A percentile compares a stretch with the other conserved stretches of the same genome.
These are phyloP conservation scores for Abrostola tripartita DNA, from an alignment of 2,888 invertebrate species.

Conservation along the genomic window DNA sequence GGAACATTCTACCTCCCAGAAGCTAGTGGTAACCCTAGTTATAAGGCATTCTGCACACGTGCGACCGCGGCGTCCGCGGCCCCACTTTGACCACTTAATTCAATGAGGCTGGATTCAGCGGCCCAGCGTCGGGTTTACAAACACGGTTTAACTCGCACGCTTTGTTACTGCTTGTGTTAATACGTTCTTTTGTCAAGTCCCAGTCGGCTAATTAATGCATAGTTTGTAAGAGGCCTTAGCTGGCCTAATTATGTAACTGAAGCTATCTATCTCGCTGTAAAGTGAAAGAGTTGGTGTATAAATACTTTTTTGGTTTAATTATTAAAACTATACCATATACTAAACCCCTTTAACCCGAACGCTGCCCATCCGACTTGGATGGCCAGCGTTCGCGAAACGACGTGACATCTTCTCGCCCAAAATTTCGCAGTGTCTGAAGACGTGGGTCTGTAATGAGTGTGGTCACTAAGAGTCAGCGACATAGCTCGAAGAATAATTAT, in stretches of 20 bases:
- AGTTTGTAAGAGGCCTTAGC: slow-evolving; percentile 24
- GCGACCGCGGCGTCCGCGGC: slow-evolving; percentile 64
- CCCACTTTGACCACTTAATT: slow-evolving; percentile 76
- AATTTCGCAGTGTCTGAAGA: too few relatives aligned
- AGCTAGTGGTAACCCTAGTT: slow-evolving; percentile 40
- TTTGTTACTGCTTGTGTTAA: slow-evolving; percentile 57
- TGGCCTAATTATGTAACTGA: slow-evolving; percentile 24
- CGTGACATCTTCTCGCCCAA: too few relatives aligned
- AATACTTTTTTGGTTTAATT: not conserved
- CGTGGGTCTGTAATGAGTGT: too few relatives aligned
- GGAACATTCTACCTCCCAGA: slow-evolving; percentile 3
- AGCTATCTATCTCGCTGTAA: slow-evolving; percentile 15
- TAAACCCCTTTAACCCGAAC: too few relatives aligned
- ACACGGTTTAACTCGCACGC: slow-evolving; percentile 60
- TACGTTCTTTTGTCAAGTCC: slow-evolving; percentile 50
- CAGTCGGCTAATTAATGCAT: slow-evolving; percentile 49
- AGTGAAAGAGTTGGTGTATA: not conserved
- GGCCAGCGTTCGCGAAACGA: too few relatives aligned
- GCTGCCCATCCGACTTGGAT: too few relatives aligned
- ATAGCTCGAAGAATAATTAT: too few relatives aligned
- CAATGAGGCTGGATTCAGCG: slow-evolving; percentile 70
- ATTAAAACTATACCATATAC: too few relatives aligned
- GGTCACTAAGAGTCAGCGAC: too few relatives aligned
- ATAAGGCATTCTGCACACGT: slow-evolving; percentile 71
- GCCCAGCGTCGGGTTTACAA: slow-evolving; percentile 65